Base-by-base conservation (phyloP, 1,140 invertebrate genomes). In the Eurosta solidaginis region DNA sequence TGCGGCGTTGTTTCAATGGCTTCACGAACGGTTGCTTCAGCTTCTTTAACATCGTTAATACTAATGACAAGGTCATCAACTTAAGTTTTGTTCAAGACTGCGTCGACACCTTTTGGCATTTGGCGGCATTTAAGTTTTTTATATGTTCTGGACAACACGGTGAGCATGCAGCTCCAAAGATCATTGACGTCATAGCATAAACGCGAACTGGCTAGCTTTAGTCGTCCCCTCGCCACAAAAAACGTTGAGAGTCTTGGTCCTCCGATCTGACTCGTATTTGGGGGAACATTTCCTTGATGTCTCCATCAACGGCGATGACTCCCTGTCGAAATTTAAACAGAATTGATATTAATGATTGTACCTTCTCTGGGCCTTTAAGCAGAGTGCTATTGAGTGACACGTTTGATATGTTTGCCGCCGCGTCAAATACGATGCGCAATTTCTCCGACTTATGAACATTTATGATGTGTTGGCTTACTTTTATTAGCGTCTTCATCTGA, bases 251-350 rank as follows among this genome's bases (percentile, higher is more conserved):
- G n/a, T n/a, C n/a, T n/a, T n/a, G n/a, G 78, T 87, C 86, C 74
- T 81, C 79, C 25, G 77, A 17, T 3, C 80, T 50, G 3, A 88
- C 81, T 77, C 81, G 81, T 10, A 85, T 54, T 44, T 80, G 82
- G 0, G 88, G 59, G 40, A 88, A 89, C 87, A 88, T 89, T 10
- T 88, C n/a, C n/a, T n/a, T n/a, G n/a, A n/a, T n/a, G n/a, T n/a
- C n/a, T n/a, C n/a, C n/a, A n/a, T n/a, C n/a, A n/a, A n/a, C n/a
- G n/a, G n/a, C n/a, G n/a, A n/a, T n/a, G n/a, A n/a, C n/a, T n/a
- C n/a, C 88, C 20, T 82, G 74, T 9, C 86, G 49, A 52, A 88
- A 88, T 6, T 82, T 75, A 20, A 87, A 80, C 7, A 88, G 36
- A 25, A 87, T 82, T 0, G 81, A 83, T 12, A 80, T 27, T 6